Conservation (phyloP, 2,888 invertebrate genomes). For the Brachyptera putata region DNA sequence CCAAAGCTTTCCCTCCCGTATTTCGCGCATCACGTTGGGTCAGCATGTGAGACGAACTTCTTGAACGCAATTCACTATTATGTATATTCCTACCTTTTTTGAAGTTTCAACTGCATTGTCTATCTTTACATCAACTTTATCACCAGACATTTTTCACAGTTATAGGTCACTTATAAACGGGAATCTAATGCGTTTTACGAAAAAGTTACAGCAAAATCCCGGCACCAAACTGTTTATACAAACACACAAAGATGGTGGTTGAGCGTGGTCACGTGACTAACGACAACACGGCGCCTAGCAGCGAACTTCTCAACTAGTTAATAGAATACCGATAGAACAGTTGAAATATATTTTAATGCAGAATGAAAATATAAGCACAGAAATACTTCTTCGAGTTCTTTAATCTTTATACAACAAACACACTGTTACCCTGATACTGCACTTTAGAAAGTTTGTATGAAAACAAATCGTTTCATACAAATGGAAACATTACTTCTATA, state of each 20-base stretch:
- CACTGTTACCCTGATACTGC: too few species aligned
- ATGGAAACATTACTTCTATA: too few species aligned
- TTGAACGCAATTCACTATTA: background rate
- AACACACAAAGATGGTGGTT: constrained; percentile 55
- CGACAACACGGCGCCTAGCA: constrained; percentile 27
- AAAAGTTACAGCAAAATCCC: constrained; percentile 25
- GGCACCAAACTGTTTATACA: constrained; percentile 50
- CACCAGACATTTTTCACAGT: constrained; percentile 43
- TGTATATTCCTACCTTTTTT: constrained; percentile 42
- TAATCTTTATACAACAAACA: too few species aligned
- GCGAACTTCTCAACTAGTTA: background rate
- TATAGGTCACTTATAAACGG: constrained; percentile 43
- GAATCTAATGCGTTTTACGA: constrained; percentile 39
- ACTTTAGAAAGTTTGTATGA: too few species aligned
- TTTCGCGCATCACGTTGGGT: constrained; percentile 34
- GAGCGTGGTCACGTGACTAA: constrained; percentile 56
- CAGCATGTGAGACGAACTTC: constrained; percentile 32
- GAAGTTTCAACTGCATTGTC: constrained; percentile 45
- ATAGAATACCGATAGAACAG: too few species aligned
- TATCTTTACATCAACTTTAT: constrained; percentile 45
- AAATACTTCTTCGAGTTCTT: too few species aligned
- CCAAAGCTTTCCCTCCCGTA: constrained; percentile 27
- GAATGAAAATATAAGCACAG: too few species aligned
- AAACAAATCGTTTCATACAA: too few species aligned
- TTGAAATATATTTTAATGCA: too few species aligned